Percentiles rank a stretch among this genome's conserved stretches.
Conservation (phyloP, 2,888 invertebrate genomes). For the Celastrina argiolus region DNA sequence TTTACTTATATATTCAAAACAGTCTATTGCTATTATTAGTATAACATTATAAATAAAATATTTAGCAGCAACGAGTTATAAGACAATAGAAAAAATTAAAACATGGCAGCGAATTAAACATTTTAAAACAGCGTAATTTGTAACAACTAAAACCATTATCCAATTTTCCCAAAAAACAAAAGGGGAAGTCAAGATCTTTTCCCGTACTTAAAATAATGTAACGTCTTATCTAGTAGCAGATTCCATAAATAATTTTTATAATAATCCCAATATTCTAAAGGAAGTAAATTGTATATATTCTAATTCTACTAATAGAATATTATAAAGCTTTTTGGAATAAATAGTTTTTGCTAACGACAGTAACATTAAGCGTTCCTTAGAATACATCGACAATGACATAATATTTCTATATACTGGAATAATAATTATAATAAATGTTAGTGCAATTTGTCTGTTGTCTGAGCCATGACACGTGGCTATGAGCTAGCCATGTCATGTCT, state of each 20-base stretch:
- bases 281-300: conserved; percentile 4
- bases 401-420: not conserved
- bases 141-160: no score
- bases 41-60: no score
- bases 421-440: not conserved
- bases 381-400: not conserved
- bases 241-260: not conserved
- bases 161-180: no score
- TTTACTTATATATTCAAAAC: no score
- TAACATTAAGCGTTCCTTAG: conserved; percentile 9
- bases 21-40: no score
- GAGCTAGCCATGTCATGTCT: no score
- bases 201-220: no score
- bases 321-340: conserved; percentile 20
- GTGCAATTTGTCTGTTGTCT: not conserved
- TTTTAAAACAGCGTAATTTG: no score
- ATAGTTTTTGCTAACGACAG: conserved; percentile 10
- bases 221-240: not conserved
- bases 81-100: no score
- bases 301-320: not conserved
- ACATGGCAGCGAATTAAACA: not conserved
- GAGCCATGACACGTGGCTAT: no score
- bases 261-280: not conserved
- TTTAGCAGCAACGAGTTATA: no score
- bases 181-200: no score